phyloP scores from a whole-genome alignment of 37 sponge, comb jelly and placozoan genomes.

The Theonella swinhoei region DNA sequence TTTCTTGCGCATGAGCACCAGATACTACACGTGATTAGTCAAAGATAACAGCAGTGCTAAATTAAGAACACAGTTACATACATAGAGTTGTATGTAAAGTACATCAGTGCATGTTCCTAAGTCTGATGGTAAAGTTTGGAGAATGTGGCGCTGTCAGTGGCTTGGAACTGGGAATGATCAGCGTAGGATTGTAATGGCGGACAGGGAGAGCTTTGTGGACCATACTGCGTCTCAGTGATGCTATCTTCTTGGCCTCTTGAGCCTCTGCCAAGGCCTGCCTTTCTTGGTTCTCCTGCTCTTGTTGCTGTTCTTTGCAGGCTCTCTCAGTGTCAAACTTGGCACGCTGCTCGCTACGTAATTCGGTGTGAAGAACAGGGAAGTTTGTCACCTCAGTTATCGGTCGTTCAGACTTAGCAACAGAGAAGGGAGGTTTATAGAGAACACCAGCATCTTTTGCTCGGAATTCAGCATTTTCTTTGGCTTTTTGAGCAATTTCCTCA shows the following conservation, averaged over 20 bases:
- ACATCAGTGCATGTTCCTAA: neutral
- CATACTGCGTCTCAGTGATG: conserved; percentile 44
- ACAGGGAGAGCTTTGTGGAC: conserved; percentile 84
- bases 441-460: conserved; percentile 42
- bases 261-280: conserved; percentile 38
- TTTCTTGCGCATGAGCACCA: too few relatives aligned
- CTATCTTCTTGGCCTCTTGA: conserved; percentile 47
- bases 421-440: conserved; percentile 61
- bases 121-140: conserved; percentile 32
- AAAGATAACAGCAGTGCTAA: neutral
- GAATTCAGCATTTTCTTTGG: conserved; percentile 49
- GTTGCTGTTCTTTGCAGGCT: conserved; percentile 1
- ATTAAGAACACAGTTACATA: neutral
- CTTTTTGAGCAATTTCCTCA: neutral
- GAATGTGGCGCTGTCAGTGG: conserved; percentile 51
- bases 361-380: conserved; percentile 62
- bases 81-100: neutral
- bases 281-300: conserved; percentile 34
- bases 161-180: conserved; percentile 40
- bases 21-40: too few relatives aligned
- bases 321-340: conserved; percentile 43
- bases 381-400: conserved; percentile 50
- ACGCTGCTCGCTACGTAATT: conserved; percentile 61
- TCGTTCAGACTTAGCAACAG: conserved; percentile 25
- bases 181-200: conserved; percentile 45